These are phyloP conservation scores for Epinephelus lanceolatus DNA, from an alignment of 2,113 vertebrate species.

Conservation along the genomic window DNA sequence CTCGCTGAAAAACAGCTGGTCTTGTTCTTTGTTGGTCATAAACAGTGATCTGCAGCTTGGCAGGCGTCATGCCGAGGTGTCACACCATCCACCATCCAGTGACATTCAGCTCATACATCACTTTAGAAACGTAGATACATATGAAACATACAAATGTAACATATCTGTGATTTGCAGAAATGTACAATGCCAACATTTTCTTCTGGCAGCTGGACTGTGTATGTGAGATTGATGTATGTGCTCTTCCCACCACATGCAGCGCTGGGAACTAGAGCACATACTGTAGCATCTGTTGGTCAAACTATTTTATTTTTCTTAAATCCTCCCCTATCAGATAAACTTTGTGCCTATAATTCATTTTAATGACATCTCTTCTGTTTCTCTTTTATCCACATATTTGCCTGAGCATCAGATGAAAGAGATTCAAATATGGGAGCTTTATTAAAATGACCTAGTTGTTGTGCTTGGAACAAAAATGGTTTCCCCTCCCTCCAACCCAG, in stretches of 20 bases:
- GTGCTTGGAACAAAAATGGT: conserved; percentile 10
- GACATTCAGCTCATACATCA: no score
- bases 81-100: no score
- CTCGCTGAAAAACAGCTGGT: no score
- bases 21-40: no score
- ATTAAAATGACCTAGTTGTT: conserved; percentile 55
- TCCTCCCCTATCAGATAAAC: conserved; percentile 14
- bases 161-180: no score
- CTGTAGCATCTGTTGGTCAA: conserved; percentile 30
- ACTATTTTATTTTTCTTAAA: conserved; percentile 13
- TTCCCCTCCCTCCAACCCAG: conserved; percentile 20
- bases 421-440: conserved; percentile 39
- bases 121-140: no score
- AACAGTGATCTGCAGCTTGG: no score
- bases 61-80: no score
- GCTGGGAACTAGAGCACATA: conserved; percentile 31
- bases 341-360: background rate
- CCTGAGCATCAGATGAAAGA: conserved; percentile 30
- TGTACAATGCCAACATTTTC: no score
- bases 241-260: conserved; percentile 21
- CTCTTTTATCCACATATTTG: conserved; percentile 28
- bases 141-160: no score
- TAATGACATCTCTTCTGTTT: conserved; percentile 10
- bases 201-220: no score
- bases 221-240: conserved; percentile 38